Percentiles rank a stretch among this genome's conserved stretches.
phyloP scores from a whole-genome alignment of 2,888 invertebrate species.

The Scrobipalpa costella region DNA sequence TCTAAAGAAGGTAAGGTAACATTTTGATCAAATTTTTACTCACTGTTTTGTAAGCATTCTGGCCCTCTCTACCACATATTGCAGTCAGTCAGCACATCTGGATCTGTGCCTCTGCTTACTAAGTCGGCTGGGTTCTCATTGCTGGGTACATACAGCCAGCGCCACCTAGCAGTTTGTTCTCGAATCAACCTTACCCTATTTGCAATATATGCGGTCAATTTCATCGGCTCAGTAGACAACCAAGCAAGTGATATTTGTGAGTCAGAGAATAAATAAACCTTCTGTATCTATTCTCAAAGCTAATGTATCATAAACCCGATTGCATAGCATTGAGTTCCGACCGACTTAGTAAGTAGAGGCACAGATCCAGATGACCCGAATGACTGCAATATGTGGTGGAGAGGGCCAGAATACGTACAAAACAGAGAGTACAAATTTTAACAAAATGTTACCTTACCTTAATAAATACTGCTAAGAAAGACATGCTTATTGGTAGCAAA shows the following conservation, averaged over 20 bases:
- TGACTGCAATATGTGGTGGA: slow-evolving; percentile 20
- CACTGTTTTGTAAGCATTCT: neutral
- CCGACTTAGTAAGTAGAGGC: slow-evolving; percentile 29
- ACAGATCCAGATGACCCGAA: slow-evolving; percentile 23
- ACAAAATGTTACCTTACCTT: too few species aligned
- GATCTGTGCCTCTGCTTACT: slow-evolving; percentile 27
- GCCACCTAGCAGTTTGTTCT: slow-evolving; percentile 20
- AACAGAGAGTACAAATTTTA: slow-evolving; percentile 18
- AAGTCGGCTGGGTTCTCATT: slow-evolving; percentile 31
- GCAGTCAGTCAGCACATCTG: slow-evolving; percentile 16
- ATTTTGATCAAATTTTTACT: slow-evolving; percentile 25
- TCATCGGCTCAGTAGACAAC: slow-evolving; percentile 25
- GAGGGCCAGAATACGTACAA: slow-evolving; percentile 15
- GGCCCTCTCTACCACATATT: slow-evolving; percentile 25
- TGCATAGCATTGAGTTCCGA: slow-evolving; percentile 31
- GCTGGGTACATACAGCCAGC: slow-evolving; percentile 30
- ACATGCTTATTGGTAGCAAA: too few species aligned
- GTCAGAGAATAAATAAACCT: slow-evolving; percentile 27
- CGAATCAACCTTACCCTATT: slow-evolving; percentile 32
- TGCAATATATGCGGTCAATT: slow-evolving; percentile 30
- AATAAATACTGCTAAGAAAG: too few species aligned
- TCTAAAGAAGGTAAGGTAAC: too few species aligned
- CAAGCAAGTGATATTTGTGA: slow-evolving; percentile 33
- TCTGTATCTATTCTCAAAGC: slow-evolving; percentile 19
- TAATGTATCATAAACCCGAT: too few species aligned